phyloP scores from a whole-genome alignment of 2,113 vertebrate genomes.

The Stigmatopora nigra region DNA sequence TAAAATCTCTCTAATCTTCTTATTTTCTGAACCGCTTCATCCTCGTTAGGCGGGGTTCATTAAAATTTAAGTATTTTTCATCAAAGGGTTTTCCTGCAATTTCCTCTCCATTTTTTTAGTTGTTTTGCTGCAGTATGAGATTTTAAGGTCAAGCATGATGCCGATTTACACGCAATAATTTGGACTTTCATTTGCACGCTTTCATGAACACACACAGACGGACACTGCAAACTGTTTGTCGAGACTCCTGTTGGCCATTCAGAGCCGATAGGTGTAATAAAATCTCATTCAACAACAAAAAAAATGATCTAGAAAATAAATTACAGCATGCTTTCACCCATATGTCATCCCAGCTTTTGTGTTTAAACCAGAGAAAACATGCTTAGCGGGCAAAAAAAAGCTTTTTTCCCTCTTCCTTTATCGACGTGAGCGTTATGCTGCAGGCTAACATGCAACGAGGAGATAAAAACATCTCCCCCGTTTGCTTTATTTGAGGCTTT shows the following conservation, averaged over 20 bases:
- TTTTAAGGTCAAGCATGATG: slow-evolving; percentile 7
- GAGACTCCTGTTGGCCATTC: slow-evolving; percentile 22
- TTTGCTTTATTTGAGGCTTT: slow-evolving; percentile 5
- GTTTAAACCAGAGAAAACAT: slow-evolving; percentile 2
- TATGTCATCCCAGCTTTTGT: slow-evolving; percentile 1
- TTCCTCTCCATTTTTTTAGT: not conserved
- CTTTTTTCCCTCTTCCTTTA: slow-evolving; percentile 10
- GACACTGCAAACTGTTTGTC: slow-evolving; percentile 15
- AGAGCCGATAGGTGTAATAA: slow-evolving; percentile 14
- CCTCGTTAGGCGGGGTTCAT: no score
- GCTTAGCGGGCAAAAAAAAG: slow-evolving; percentile 7
- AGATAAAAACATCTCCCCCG: slow-evolving; percentile 6
- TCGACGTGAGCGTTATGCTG: not conserved
- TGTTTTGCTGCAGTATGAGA: slow-evolving; percentile 9
- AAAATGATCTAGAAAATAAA: slow-evolving; percentile 20
- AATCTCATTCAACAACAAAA: not conserved
- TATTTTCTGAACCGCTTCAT: no score
- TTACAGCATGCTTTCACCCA: slow-evolving; percentile 3
- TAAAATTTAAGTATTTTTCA: no score
- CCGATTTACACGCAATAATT: slow-evolving; percentile 13
- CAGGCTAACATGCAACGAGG: not conserved
- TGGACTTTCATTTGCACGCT: slow-evolving; percentile 10
- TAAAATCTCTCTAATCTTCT: no score
- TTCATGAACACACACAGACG: slow-evolving; percentile 12
- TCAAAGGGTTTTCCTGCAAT: not conserved